Evolutionary conservation across 2,797 vertebrate genomes (phyloP).

Genomic region (Chaunax sp.): DNA sequence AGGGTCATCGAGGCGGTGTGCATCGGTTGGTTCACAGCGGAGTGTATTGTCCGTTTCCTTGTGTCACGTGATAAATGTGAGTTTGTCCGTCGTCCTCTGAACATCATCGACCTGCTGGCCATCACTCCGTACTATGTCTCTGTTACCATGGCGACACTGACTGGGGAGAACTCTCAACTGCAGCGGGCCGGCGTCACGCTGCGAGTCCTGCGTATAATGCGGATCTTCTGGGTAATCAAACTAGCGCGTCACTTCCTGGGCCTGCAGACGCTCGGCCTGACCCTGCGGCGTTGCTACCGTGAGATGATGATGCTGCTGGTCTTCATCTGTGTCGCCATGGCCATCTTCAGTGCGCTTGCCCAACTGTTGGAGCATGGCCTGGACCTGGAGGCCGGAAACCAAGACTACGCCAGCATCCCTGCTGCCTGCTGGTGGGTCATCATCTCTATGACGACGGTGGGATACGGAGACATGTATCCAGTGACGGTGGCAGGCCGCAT

Average conservation of each 20-base stretch:
- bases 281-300: constrained; percentile 93
- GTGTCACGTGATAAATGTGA: constrained; percentile 95
- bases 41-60: constrained; percentile 95
- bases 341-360: constrained; percentile 95
- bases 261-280: constrained; percentile 95
- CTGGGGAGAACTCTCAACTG: constrained; percentile 86
- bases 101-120: constrained; percentile 96
- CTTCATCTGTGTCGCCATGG: constrained; percentile 97
- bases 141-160: constrained; percentile 87
- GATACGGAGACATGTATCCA: constrained; percentile 97
- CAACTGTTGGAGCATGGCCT: constrained; percentile 96
- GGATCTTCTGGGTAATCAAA: constrained; percentile 99
- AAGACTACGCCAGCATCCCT: constrained; percentile 96
- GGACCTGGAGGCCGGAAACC: constrained; percentile 91
- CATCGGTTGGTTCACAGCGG: constrained; percentile 97
- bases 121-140: constrained; percentile 92
- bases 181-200: constrained; percentile 94
- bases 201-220: constrained; percentile 93
- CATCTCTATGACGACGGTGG: constrained; percentile 99
- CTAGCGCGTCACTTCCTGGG: constrained; percentile 96
- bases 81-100: constrained; percentile 94
- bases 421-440: constrained; percentile 99
- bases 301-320: constrained; percentile 98
- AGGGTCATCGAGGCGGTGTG: constrained; percentile 97
- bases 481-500: constrained; percentile 94